A percentile compares a stretch with the other conserved stretches of the same genome.
These are phyloP conservation scores for Drosophila neonasuta DNA, from an alignment of 2,888 invertebrate genomes.

Conservation along the genomic window DNA sequence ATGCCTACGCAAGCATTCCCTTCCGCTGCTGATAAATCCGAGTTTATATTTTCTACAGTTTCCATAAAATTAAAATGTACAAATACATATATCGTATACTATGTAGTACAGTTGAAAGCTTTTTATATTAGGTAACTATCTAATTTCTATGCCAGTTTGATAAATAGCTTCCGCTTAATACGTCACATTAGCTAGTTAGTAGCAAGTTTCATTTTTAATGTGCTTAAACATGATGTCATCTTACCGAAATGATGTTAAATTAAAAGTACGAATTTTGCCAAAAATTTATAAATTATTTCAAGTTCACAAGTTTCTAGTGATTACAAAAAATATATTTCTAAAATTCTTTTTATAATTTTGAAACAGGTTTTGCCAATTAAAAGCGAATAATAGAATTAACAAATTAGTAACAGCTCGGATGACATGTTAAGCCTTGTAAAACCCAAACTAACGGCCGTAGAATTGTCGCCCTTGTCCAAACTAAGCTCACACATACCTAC, in stretches of 20 bases:
- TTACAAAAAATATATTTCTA: neutral
- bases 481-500: conserved; percentile 5
- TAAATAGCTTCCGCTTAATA: conserved; percentile 8
- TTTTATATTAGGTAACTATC: conserved; percentile 1
- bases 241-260: neutral
- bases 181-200: conserved; percentile 7
- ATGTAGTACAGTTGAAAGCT: neutral
- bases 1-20: neutral
- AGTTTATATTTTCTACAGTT: neutral
- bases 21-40: neutral
- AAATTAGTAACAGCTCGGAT: conserved; percentile 13
- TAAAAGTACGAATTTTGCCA: neutral
- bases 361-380: conserved; percentile 1
- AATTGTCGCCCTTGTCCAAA: conserved; percentile 23
- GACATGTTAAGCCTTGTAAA: conserved; percentile 16
- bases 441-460: conserved; percentile 12
- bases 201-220: conserved; percentile 2
- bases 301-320: neutral
- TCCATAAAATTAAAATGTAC: neutral
- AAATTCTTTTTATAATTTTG: neutral
- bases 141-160: neutral
- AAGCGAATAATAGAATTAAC: conserved; percentile 2
- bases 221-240: conserved; percentile 23
- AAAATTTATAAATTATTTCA: neutral
- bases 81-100: neutral